phyloP scores from a whole-genome alignment of 2,113 vertebrate genomes.

The Riparia riparia region DNA sequence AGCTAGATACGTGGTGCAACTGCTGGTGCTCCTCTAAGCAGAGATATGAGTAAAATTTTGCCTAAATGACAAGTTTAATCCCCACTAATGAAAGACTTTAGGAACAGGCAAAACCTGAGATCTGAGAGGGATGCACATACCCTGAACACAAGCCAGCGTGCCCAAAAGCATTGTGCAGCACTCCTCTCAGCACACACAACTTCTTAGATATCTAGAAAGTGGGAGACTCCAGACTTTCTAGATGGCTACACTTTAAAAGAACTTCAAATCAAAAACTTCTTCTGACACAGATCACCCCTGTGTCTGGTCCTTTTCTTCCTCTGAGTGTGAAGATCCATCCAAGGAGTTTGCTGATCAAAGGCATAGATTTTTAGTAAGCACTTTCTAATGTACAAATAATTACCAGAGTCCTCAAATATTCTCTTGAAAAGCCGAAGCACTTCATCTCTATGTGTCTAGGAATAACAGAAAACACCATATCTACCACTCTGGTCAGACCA shows the following conservation, averaged over 20 bases:
- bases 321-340: background rate
- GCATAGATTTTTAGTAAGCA: background rate
- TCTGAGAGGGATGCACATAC: no score
- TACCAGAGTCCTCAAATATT: background rate
- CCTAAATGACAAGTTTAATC: background rate
- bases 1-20: fast-evolving
- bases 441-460: background rate
- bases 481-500: background rate
- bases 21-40: background rate
- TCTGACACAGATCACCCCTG: fast-evolving
- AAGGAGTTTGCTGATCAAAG: background rate
- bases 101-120: background rate
- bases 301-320: background rate
- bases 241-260: background rate
- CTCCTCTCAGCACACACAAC: background rate
- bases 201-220: background rate
- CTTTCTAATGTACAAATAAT: background rate
- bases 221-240: background rate
- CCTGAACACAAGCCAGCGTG: background rate
- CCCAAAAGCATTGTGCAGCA: fast-evolving
- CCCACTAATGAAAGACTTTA: background rate
- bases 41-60: background rate
- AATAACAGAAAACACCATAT: background rate
- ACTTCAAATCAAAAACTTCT: background rate
- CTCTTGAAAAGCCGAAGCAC: slow-evolving; percentile 5